Evolutionary conservation across 2,797 vertebrate species (phyloP).

Genomic region (Champsocephalus esox): DNA sequence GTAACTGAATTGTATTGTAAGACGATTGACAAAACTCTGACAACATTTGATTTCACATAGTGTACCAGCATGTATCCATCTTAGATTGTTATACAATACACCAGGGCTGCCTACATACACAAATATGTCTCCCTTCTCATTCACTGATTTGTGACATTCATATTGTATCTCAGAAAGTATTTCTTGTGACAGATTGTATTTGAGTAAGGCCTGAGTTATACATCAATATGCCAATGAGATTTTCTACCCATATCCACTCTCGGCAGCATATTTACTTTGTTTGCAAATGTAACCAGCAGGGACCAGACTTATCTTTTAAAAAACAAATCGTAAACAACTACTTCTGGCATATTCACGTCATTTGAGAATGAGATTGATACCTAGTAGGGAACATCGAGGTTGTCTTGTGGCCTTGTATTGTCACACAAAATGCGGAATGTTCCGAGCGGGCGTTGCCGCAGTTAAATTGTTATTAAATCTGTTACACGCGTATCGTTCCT

Average conservation of each 20-base stretch:
- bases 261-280: constrained; percentile 36
- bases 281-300: constrained; percentile 30
- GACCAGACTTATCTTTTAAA: constrained; percentile 10
- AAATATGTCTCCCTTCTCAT: constrained; percentile 44
- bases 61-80: constrained; percentile 15
- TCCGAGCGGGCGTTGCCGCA: constrained; percentile 12
- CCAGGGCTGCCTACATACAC: not conserved
- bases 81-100: constrained; percentile 29
- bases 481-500: constrained; percentile 32
- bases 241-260: constrained; percentile 32
- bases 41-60: constrained; percentile 35
- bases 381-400: constrained; percentile 38
- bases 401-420: constrained; percentile 41
- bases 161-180: constrained; percentile 56
- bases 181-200: constrained; percentile 67
- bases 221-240: constrained; percentile 55
- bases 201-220: constrained; percentile 58
- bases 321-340: constrained; percentile 1
- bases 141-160: constrained; percentile 45
- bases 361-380: constrained; percentile 33
- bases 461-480: constrained; percentile 55
- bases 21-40: constrained; percentile 11
- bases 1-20: not conserved
- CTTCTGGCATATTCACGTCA: constrained; percentile 15
- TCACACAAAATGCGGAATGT: constrained; percentile 41